These are phyloP conservation scores for Edolisoma coerulescens DNA, from an alignment of 2,113 vertebrate genomes.

Conservation along the genomic window DNA sequence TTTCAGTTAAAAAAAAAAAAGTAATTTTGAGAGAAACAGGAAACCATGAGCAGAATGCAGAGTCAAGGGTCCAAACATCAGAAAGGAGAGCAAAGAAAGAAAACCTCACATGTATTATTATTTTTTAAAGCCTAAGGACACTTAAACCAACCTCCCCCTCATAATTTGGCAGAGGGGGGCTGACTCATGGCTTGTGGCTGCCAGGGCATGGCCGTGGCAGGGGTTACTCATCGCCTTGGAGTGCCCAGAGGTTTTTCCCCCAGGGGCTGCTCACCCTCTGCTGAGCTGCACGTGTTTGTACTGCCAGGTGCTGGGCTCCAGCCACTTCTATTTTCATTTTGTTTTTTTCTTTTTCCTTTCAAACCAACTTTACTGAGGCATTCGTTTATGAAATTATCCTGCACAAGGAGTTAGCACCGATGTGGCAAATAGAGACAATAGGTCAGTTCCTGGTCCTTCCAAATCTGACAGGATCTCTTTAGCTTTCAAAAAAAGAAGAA, in stretches of 20 bases:
- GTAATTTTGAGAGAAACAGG: background rate
- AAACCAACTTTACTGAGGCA: background rate
- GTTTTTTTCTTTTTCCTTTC: background rate
- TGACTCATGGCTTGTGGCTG: slow-evolving; percentile 29
- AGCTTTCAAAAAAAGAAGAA: background rate
- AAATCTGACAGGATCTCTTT: background rate
- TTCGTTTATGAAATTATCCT: background rate
- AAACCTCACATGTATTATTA: background rate
- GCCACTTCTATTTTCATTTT: background rate
- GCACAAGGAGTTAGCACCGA: fast-evolving
- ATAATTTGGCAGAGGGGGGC: background rate
- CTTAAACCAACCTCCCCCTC: background rate
- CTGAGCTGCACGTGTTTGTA: background rate
- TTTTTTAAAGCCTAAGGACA: background rate
- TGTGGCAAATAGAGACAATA: background rate
- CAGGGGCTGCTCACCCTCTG: background rate
- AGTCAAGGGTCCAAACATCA: background rate
- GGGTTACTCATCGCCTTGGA: background rate
- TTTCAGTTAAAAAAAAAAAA: background rate
- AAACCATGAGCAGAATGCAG: background rate
- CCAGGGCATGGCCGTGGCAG: background rate
- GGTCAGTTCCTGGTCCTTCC: background rate
- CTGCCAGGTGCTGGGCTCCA: background rate
- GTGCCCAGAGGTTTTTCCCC: background rate
- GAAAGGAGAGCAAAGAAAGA: background rate